Percentiles rank a stretch among this genome's conserved stretches.
These are phyloP conservation scores for Manduca sexta DNA, from an alignment of 1,140 invertebrate genomes.

Conservation along the genomic window DNA sequence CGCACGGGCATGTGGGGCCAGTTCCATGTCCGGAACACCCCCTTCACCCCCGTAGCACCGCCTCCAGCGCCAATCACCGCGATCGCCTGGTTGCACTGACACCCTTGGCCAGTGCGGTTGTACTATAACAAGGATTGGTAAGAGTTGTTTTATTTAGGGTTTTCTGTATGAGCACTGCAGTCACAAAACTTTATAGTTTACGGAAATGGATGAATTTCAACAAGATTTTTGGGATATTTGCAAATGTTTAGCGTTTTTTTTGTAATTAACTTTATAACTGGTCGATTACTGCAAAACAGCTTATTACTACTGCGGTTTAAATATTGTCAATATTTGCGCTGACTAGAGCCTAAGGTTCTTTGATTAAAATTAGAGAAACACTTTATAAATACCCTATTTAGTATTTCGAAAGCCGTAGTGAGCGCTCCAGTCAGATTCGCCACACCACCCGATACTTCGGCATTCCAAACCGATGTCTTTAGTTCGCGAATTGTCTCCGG, in stretches of 20 bases:
- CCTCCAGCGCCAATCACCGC: slow-evolving; percentile 96
- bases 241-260: too few species aligned
- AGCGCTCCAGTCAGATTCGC: slow-evolving; percentile 96
- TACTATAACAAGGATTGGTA: slow-evolving; percentile 72
- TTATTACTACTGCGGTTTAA: too few species aligned
- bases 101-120: slow-evolving; percentile 85
- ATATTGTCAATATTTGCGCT: too few species aligned
- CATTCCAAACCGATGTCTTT: slow-evolving; percentile 81
- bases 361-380: too few species aligned
- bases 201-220: too few species aligned
- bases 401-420: slow-evolving; percentile 91
- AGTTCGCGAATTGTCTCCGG: slow-evolving; percentile 90
- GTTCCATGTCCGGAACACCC: slow-evolving; percentile 88
- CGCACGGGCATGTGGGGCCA: slow-evolving; percentile 92
- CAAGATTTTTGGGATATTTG: too few species aligned
- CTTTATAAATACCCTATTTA: slow-evolving; percentile 92
- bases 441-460: slow-evolving; percentile 74
- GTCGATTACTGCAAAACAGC: too few species aligned
- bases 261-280: too few species aligned
- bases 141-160: not conserved
- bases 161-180: too few species aligned
- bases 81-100: slow-evolving; percentile 98
- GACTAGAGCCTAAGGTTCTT: too few species aligned
- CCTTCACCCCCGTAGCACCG: slow-evolving; percentile 80
- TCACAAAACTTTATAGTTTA: too few species aligned